phyloP scores from a whole-genome alignment of 2,113 vertebrate species.

The Zootoca vivipara region DNA sequence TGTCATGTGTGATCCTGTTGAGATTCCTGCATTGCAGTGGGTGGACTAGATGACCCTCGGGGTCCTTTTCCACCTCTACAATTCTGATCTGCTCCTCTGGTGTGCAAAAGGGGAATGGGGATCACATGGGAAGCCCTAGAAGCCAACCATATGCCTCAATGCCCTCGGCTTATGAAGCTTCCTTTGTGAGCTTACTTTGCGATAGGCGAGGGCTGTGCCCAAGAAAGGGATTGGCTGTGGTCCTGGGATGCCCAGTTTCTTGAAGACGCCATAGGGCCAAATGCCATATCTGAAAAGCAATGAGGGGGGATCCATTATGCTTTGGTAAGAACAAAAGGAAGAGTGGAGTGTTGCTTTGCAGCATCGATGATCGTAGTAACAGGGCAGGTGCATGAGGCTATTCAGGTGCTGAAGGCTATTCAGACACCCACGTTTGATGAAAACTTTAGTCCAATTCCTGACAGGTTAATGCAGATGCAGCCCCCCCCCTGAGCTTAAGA shows the following conservation, averaged over 20 bases:
- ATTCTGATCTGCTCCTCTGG: neutral
- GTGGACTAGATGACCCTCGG: too few relatives aligned
- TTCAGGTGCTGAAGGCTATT: neutral
- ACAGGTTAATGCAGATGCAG: neutral
- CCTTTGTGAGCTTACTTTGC: constrained; percentile 51
- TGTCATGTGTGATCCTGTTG: neutral
- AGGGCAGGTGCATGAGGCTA: neutral
- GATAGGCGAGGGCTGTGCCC: constrained; percentile 63
- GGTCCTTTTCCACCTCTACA: too few relatives aligned
- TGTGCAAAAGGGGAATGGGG: neutral
- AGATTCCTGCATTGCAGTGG: too few relatives aligned
- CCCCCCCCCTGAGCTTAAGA: neutral
- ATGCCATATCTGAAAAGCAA: constrained; percentile 70
- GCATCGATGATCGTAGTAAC: too few relatives aligned
- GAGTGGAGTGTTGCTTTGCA: too few relatives aligned
- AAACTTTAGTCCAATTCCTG: neutral
- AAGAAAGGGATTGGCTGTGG: constrained; percentile 77
- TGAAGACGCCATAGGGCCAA: constrained; percentile 74
- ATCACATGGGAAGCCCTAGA: neutral
- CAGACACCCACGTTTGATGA: neutral
- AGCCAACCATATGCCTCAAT: neutral
- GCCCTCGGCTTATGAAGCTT: neutral
- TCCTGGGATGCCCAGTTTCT: constrained; percentile 73
- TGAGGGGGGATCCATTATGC: neutral
- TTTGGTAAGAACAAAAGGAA: neutral